Evolutionary conservation across 2,888 invertebrate species (phyloP).

Genomic region (Plemyria rubiginata): DNA sequence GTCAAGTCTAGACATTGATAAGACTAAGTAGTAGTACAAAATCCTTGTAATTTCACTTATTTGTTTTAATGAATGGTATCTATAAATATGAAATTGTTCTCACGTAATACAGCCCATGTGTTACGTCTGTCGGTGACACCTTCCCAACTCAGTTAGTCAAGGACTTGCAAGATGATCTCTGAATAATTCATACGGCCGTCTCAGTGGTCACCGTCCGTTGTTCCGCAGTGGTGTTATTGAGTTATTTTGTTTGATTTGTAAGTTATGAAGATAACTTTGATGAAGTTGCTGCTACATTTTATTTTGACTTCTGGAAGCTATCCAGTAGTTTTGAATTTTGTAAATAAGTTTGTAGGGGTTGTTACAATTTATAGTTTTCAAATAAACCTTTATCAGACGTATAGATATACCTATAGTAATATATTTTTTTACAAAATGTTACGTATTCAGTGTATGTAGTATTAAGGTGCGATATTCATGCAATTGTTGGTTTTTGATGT

Average conservation of each 20-base stretch:
- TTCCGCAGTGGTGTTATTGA: constrained; percentile 40
- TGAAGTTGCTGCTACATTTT: constrained; percentile 40
- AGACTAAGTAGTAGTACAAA: too few relatives aligned
- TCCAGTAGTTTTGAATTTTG: too few relatives aligned
- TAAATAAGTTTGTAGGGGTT: too few relatives aligned
- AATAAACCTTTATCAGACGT: too few relatives aligned
- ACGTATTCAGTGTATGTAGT: too few relatives aligned
- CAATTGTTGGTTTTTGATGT: too few relatives aligned
- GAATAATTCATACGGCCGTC: constrained; percentile 36
- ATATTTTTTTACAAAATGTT: too few relatives aligned
- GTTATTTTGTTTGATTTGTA: constrained; percentile 44
- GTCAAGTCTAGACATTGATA: too few relatives aligned
- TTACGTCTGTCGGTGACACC: constrained; percentile 8
- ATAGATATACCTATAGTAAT: too few relatives aligned
- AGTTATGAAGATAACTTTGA: constrained; percentile 37
- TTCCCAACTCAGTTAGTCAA: constrained; percentile 26
- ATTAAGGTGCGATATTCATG: too few relatives aligned
- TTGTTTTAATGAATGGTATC: neutral
- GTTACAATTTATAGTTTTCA: too few relatives aligned
- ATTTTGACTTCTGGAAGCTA: constrained; percentile 10
- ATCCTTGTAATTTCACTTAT: too few relatives aligned
- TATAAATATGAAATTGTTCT: neutral
- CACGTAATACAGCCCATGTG: neutral
- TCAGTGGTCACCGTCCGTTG: constrained; percentile 35
- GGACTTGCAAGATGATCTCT: constrained; percentile 18